phyloP scores from a whole-genome alignment of 1,140 invertebrate genomes.

The Acromyrmex echinatior region DNA sequence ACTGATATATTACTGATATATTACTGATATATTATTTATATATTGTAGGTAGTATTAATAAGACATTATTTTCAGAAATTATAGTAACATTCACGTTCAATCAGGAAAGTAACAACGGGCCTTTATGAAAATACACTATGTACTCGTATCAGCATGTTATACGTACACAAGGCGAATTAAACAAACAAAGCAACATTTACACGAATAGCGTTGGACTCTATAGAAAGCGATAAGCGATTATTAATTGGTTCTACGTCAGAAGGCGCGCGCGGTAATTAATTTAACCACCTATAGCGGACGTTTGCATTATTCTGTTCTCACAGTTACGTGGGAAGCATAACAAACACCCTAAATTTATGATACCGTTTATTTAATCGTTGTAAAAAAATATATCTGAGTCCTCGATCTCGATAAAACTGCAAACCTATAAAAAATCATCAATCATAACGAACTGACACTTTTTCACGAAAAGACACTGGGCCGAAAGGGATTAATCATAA shows the following conservation, averaged over 20 bases:
- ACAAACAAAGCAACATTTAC: conserved; percentile 53
- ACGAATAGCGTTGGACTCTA: conserved; percentile 31
- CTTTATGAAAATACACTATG: conserved; percentile 28
- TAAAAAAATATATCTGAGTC: background rate
- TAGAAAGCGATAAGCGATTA: conserved; percentile 58
- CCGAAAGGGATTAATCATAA: conserved; percentile 21
- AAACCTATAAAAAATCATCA: conserved; percentile 32
- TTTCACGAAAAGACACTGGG: conserved; percentile 22
- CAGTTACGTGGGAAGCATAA: background rate
- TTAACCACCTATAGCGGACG: conserved; percentile 36
- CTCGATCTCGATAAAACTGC: conserved; percentile 6
- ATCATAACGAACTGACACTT: conserved; percentile 10
- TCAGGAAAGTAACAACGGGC: conserved; percentile 7
- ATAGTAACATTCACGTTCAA: conserved; percentile 16
- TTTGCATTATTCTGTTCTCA: conserved; percentile 20
- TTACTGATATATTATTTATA: too few relatives aligned
- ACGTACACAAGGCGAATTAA: conserved; percentile 46
- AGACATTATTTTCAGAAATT: conserved; percentile 49
- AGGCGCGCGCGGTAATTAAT: conserved; percentile 46
- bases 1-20: too few relatives aligned
- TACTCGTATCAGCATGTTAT: conserved; percentile 47
- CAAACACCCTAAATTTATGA: conserved; percentile 32
- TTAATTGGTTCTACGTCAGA: conserved; percentile 54
- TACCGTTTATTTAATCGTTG: conserved; percentile 27
- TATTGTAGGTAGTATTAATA: conserved; percentile 18